A percentile compares a stretch with the other conserved stretches of the same genome.
Conservation (phyloP, 2,113 vertebrate genomes). For the Tupaia tana region DNA sequence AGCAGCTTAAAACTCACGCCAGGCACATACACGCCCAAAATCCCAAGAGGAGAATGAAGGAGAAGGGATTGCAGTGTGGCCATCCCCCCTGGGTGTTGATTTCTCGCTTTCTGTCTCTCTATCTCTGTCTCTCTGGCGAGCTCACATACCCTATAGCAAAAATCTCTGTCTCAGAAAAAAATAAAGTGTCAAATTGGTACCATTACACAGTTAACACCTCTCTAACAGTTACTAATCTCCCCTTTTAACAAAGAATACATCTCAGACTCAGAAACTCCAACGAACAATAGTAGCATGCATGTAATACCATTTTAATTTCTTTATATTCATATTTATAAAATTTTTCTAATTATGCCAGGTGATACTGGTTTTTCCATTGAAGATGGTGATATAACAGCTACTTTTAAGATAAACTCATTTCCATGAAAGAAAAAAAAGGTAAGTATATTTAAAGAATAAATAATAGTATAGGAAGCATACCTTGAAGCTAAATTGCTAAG, state of each 20-base stretch:
- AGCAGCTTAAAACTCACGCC: too few species aligned
- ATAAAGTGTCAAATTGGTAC: background rate
- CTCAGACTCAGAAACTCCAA: background rate
- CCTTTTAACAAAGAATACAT: background rate
- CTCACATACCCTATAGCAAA: too few species aligned
- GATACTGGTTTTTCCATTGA: constrained; percentile 19
- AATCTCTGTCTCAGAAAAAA: background rate
- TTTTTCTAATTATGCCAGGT: background rate
- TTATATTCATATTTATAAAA: background rate
- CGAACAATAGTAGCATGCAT: background rate
- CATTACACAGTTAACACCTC: background rate
- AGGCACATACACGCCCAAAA: too few species aligned
- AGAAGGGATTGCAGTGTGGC: too few species aligned
- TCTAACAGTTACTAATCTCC: background rate
- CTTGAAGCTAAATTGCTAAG: fast-evolving
- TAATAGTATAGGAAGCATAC: background rate
- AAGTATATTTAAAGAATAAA: background rate
- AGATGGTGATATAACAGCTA: background rate
- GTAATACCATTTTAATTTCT: background rate
- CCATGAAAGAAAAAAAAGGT: background rate
- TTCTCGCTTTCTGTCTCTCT: too few species aligned
- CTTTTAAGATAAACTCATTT: constrained; percentile 41
- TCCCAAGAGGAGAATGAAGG: too few species aligned
- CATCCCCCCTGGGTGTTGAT: too few species aligned
- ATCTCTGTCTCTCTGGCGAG: too few species aligned